Percentiles rank a stretch among this genome's conserved stretches.
phyloP scores from a whole-genome alignment of 2,113 vertebrate genomes.

The Zosterops borbonicus region DNA sequence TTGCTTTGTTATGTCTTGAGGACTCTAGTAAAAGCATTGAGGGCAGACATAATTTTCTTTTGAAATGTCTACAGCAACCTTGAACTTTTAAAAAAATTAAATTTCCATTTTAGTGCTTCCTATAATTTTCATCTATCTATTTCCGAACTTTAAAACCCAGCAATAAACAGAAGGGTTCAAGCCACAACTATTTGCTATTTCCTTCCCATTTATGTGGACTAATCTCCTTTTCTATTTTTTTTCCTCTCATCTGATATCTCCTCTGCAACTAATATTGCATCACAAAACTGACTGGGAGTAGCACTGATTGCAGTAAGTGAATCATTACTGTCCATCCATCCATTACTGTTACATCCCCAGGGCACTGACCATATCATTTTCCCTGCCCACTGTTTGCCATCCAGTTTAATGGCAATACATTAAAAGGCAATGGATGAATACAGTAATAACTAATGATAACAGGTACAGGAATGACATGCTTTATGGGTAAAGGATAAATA shows the following conservation, averaged over 20 bases:
- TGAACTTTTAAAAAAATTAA: not conserved
- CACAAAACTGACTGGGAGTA: conserved; percentile 20
- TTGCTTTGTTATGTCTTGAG: not conserved
- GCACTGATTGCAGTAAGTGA: conserved; percentile 33
- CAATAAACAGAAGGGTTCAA: conserved; percentile 10
- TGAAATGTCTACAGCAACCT: not conserved
- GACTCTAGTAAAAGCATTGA: not conserved
- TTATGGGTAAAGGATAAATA: conserved; percentile 38
- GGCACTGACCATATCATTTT: conserved; percentile 14
- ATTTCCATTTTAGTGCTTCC: conserved; percentile 11
- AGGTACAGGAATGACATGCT: not conserved
- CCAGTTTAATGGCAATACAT: conserved; percentile 19
- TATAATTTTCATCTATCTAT: not conserved
- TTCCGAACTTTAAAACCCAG: not conserved
- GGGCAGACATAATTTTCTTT: not conserved
- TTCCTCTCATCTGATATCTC: not conserved
- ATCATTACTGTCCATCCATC: conserved; percentile 44
- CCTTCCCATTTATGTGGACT: conserved; percentile 7
- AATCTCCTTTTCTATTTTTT: not conserved
- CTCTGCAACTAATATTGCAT: conserved; percentile 1
- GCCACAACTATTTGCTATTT: not conserved
- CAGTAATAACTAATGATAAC: conserved; percentile 11
- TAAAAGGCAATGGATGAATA: conserved; percentile 35
- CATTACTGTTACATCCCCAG: conserved; percentile 25
- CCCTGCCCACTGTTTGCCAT: conserved; percentile 28